phyloP scores from a whole-genome alignment of 2,113 vertebrate species.

The Struthidea cinerea region DNA sequence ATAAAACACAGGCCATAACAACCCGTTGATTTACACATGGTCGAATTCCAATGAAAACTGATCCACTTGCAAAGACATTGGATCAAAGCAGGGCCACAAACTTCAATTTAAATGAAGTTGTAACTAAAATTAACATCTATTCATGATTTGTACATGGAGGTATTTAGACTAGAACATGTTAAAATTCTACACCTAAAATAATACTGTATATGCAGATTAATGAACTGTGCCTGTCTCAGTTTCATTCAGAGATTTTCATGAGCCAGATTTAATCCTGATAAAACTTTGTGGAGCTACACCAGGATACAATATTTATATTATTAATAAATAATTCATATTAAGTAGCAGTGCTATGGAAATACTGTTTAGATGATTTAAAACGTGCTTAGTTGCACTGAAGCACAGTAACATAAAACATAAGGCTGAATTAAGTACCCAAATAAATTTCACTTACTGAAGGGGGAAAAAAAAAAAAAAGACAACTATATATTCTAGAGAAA shows the following conservation, averaged over 20 bases:
- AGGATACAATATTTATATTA: neutral
- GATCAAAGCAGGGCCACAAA: neutral
- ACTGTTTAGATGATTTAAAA: constrained; percentile 9
- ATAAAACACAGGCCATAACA: neutral
- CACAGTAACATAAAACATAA: neutral
- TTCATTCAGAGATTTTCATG: constrained; percentile 12
- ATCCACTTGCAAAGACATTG: neutral
- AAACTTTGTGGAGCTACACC: neutral
- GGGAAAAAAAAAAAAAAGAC: neutral
- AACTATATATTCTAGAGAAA: neutral
- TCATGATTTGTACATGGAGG: neutral
- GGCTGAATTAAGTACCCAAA: neutral
- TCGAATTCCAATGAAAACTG: neutral
- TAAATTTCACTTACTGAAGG: neutral
- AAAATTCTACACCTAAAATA: neutral
- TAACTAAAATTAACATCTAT: neutral
- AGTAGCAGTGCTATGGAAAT: neutral
- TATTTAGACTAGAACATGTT: neutral
- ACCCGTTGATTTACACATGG: neutral
- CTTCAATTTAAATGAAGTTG: neutral
- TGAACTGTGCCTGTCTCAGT: neutral
- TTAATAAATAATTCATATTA: constrained; percentile 38
- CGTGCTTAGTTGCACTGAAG: neutral
- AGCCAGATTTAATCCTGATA: neutral
- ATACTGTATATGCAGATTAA: neutral